Evolutionary conservation across 1,140 invertebrate species (phyloP), one percentile per base, ranked within the genome.

Genomic region (Galleria mellonella): DNA sequence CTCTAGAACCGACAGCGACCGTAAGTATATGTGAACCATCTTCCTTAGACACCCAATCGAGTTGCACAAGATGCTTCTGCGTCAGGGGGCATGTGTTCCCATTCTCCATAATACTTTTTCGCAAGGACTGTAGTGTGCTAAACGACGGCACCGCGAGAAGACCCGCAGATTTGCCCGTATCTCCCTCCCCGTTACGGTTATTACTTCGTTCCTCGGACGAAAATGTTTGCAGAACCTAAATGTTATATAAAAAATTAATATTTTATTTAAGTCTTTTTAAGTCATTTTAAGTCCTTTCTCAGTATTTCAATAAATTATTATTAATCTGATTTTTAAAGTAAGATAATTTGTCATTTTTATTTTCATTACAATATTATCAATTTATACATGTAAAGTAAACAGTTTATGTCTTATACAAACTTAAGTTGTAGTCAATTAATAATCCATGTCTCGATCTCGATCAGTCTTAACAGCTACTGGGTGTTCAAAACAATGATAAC

Each of bases 21-120:
- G 98, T 99, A 5, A 99, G 84, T 58, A 99, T 97, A 83, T 99
- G 98, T 0, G 96, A 97, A 1, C 98, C 98, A 84, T 99, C 98
- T 75, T 99, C 98, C 56, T 98, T 98, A 0, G 97, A 98, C 2
- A 99, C 97, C 98, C 98, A 99, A 86, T 99, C 98, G 23, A 99
- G 81, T 70, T 98, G 96, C 1, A 99, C 96, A 3, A 95, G 77
- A 79, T 95, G 93, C 79, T 96, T 96, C 66, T 96, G 94, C 0
- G 94, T 95, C 0, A 96, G 66, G 0, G 94, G 94, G 66, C 94
- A 96, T 0, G 95, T 96, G 67, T 96, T 96, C 0, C 94, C 94
- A 69, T 96, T 94, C 72, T 97, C 96, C 47, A 94, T 94, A 4
- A 97, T 97, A 15, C 94, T 95, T 72, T 94, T 94, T 29, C 94